Base-by-base conservation (phyloP, 2,888 invertebrate species). In the Cremastinae sp. region DNA sequence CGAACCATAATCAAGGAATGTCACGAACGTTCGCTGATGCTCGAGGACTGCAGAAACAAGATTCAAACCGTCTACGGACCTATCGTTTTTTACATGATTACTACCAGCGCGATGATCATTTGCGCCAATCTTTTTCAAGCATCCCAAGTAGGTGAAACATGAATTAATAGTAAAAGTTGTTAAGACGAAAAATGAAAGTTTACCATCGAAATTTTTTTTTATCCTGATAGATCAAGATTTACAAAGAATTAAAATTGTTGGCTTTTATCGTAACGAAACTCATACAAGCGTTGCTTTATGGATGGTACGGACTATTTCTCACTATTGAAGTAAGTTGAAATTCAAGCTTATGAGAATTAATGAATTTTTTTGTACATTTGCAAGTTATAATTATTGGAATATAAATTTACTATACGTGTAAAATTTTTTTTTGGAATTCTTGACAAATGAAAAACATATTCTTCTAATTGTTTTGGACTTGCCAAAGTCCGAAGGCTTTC, bases 91-190 rank as follows among this genome's bases (percentile, higher is more conserved):
- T 81, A 81, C 74, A 78, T 82, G 68, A 65, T 82, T 0, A 22
- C 80, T 7, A 81, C 82, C 0, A 84, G 82, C 49, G 83, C 83
- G 1, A 41, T 84, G 3, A 75, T 81, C 0, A 72, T 86, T 22
- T 86, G 86, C 58, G 73, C 79, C 0, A 38, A 82, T 12, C 79
- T 86, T 38, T 87, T 82, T 53, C 83, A 86, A 68, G 70, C 77
- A 0, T 71, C 77, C 14, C 78, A 80, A 80, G 84, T 84, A 64
- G 12, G 28, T 54, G 8, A 9, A 12, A 10, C 12, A 12, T 9
- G n/a, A n/a, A 2, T 8, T 41, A 41, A n/a, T n/a, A n/a, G n/a
- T n/a, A n/a, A n/a, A n/a, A n/a, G n/a, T n/a, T 41, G 4, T 41
- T 9, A n/a, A 41, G 9, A 5, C 43, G 0, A 7, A 43, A 43